Evolutionary conservation across 2,797 vertebrate species (phyloP), one percentile per base, ranked within the genome.

Genomic region (Dicrostonyx torquatus): DNA sequence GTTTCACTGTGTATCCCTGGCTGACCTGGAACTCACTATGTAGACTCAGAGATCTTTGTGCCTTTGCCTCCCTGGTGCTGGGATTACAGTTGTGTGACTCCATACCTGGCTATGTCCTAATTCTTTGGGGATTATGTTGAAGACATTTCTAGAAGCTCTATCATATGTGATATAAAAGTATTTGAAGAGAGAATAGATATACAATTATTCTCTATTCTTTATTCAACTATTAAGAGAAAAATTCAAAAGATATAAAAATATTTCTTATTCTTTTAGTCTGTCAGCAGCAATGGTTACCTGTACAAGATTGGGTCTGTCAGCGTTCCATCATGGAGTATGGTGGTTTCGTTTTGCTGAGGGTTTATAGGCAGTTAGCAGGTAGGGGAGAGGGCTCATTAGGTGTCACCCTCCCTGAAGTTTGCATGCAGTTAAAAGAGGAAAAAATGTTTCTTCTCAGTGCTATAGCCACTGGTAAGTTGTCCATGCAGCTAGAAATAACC

Each of bases 91-190:
- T 58, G 34, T 79, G 20, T 2, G 20, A 3, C 20, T 55, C 34
- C 20, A 79, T 50, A 55, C 6, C 34, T 79, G 22, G 50, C 50
- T 24, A 79, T 37, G 2, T 55, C 55, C 22, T 86, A 17, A 62
- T 70, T 92, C 70, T 91, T 22, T 77, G 55, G 40, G 68, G n/a
- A 5, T 26, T 89, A n/a, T 93, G 37, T 24, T 40, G 43, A 31
- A 34, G 15, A 89, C 43, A 34, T 83, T 79, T 76, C 89, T 72
- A 50, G 50, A 80, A 68, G 24, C 60, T 58, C 18, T 34, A 3
- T 95, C 15, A 75, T 84, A 29, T 68, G 14, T 48, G 15, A 13
- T 92, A 85, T 40, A 43, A 78, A 91, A 92, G 87, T 20, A 87
- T 45, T 87, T 83, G 50, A 92, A 87, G 45, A 43, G 45, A 94